Evolutionary conservation across 92 coral and sea anemone genomes (phyloP), one percentile per base, ranked within the genome.

Genomic region (Parazoanthus darwini): DNA sequence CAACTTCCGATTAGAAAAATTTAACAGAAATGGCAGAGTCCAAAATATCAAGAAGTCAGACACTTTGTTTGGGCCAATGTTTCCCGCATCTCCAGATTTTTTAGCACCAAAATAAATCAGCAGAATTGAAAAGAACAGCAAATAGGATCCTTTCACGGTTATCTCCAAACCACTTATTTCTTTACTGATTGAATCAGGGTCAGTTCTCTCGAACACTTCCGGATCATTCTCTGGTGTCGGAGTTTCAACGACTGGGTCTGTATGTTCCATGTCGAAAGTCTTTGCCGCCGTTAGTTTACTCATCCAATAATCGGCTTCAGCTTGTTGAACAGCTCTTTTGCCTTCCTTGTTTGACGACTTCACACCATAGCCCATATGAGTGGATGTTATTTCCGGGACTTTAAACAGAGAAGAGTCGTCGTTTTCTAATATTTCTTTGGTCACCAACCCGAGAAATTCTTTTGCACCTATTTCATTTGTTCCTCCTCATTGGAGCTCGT

Each of bases 361-460:
- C 73, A n/a, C 74, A 6, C 87, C 92, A 66, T 90, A 90, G 11
- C 92, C 90, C 92, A 90, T 90, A 56, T 86, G 86, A 3, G 88
- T 29, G 56, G 33, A 23, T 1, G 87, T 80, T 14, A 89, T 72
- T 75, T 89, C 91, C 2, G 91, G 91, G 1, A 89, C 77, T 83
- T 38, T 50, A 36, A 89, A 82, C 1, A 89, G 82, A 10, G 35
- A 8, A 1, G 68, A 25, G 48, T 80, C 78, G 15, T 58, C 74
- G 8, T 72, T 26, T 39, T 74, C 72, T 0, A 81, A 59, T 51
- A 90, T 90, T 9, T 26, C 73, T 43, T 80, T 90, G 1, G 89
- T 68, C 1, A 90, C 74, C 16, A 85, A 75, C 56, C 92, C 89
- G 36, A 90, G 85, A n/a, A 78, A 73, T 6, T 85, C 83, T 15